Evolutionary conservation across 2,888 invertebrate genomes (phyloP), one percentile per base, ranked within the genome.

Genomic region (Miltochrista miniata): DNA sequence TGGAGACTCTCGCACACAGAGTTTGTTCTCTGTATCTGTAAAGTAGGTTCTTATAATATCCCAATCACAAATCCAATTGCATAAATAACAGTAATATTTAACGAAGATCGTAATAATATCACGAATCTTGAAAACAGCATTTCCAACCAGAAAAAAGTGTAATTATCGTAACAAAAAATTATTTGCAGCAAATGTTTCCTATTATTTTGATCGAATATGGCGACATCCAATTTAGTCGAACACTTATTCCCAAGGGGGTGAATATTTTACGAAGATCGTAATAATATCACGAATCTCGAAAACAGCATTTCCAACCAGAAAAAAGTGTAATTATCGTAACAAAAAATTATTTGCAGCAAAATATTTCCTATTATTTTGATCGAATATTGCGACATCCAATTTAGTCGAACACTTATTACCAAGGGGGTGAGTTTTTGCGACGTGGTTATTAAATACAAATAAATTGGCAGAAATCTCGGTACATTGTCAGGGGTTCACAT

Each of bases 381-480:
- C 39, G 12, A 31, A 31, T 30, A 48, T 43, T 18, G 42, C 31
- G 42, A 59, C 59, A 59, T 54, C 42, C 42, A 40, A 50, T 59
- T 60, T 54, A 56, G 58, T 55, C 37, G 51, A 51, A 51, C 46
- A 40, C 48, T 45, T 48, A 38, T 48, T 45, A 12, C 47, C 47
- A 52, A 41, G 44, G 51, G 56, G 30, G 42, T 13, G 39, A 30
- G 41, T 45, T 49, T 55, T 24, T 30, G 43, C 51, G 55, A 40
- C 51, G 37, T 49, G 50, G 54, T 68, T 66, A 72, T 57, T 70
- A 72, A 65, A 69, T 63, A 70, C 56, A 64, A 63, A 54, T 63
- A 72, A 66, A 71, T 69, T 55, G 61, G 52, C 60, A 57, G 56
- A 65, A 64, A 67, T 68, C 66, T 58, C 30, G 54, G 49, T 59